A percentile compares a stretch with the other conserved stretches of the same genome.
These are phyloP conservation scores for Lasiommata megera DNA, from an alignment of 2,888 invertebrate species.

Conservation along the genomic window DNA sequence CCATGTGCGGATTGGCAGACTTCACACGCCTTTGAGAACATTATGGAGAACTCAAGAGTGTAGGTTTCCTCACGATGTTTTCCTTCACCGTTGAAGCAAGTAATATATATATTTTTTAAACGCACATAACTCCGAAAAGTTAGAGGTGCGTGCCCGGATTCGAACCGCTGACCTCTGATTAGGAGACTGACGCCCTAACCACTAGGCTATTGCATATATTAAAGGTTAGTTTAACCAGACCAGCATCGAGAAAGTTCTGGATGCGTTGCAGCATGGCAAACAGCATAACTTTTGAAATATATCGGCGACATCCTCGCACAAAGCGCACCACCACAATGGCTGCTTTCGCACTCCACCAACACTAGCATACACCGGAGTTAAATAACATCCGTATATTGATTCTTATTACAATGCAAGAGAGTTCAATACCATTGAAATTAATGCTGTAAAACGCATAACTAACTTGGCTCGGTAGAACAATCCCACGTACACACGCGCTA, in stretches of 20 bases:
- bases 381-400: background rate
- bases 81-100: too few species aligned
- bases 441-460: slow-evolving; percentile 7
- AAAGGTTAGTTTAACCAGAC: too few species aligned
- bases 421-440: background rate
- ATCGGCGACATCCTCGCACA: slow-evolving; percentile 74
- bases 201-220: too few species aligned
- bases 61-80: too few species aligned
- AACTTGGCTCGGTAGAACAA: slow-evolving; percentile 24
- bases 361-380: slow-evolving; percentile 9
- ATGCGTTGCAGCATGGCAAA: slow-evolving; percentile 31
- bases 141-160: too few species aligned
- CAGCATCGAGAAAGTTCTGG: slow-evolving; percentile 20
- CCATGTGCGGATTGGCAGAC: too few species aligned
- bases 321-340: slow-evolving; percentile 68
- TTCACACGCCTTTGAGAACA: too few species aligned
- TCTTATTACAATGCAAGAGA: slow-evolving; percentile 18
- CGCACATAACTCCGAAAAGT: too few species aligned
- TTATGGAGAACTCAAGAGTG: too few species aligned
- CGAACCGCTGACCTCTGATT: too few species aligned
- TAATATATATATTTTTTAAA: too few species aligned
- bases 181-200: too few species aligned
- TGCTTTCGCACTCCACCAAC: slow-evolving; percentile 56
- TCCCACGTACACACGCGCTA: slow-evolving; percentile 49
- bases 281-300: slow-evolving; percentile 73